A percentile compares a stretch with the other conserved stretches of the same genome.
phyloP scores from a whole-genome alignment of 1,140 invertebrate species.

The Bathynomus jamesi region DNA sequence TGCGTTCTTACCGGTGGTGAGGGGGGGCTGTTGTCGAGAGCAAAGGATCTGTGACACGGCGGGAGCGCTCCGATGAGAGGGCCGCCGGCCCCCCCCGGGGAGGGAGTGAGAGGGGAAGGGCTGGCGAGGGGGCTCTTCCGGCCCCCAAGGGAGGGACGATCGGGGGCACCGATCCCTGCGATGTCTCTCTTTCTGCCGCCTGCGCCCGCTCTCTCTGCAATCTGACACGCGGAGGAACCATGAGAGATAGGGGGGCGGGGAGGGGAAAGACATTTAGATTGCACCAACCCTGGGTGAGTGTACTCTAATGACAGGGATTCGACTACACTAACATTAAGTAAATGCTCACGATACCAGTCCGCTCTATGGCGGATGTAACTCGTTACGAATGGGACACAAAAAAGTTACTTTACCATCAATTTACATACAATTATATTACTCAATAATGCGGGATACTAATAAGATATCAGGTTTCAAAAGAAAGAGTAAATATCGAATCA shows the following conservation, averaged over 20 bases:
- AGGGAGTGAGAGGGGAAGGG: neutral
- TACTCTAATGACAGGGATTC: no score
- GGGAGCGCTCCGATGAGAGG: neutral
- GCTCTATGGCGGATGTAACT: no score
- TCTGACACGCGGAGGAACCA: neutral
- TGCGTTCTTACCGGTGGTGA: neutral
- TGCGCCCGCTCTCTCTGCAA: neutral
- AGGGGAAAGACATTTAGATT: no score
- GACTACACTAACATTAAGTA: no score
- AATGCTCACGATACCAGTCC: no score
- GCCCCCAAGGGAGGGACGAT: neutral
- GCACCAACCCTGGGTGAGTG: no score
- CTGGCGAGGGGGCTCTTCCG: neutral
- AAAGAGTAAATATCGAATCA: no score
- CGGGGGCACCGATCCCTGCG: neutral
- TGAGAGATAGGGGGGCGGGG: neutral
- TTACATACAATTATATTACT: no score
- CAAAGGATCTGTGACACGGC: neutral
- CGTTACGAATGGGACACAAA: no score
- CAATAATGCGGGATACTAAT: no score
- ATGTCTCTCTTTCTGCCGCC: neutral
- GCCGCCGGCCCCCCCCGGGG: neutral
- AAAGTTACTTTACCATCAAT: no score
- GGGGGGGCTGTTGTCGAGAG: neutral
- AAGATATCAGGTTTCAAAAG: no score